Conservation (phyloP, 2,113 vertebrate species). For the Datnioides undecimradiatus region DNA sequence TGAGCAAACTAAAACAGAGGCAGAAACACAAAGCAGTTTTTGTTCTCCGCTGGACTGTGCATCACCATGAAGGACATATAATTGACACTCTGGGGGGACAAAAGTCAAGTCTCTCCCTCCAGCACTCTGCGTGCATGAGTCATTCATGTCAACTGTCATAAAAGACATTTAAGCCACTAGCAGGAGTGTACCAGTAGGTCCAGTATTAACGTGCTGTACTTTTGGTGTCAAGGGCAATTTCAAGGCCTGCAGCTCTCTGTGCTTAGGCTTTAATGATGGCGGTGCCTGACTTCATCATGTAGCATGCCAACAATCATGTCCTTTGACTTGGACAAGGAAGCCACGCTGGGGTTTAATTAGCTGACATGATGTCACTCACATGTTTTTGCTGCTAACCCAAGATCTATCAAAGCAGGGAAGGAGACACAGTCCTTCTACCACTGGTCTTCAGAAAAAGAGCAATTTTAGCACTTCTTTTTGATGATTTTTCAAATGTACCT, state of each 20-base stretch:
- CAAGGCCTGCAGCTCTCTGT: slow-evolving; percentile 54
- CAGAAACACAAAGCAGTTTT: slow-evolving; percentile 16
- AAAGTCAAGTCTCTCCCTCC: slow-evolving; percentile 30
- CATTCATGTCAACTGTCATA: slow-evolving; percentile 70
- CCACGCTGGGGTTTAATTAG: slow-evolving; percentile 10
- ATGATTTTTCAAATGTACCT: slow-evolving; percentile 19
- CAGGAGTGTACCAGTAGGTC: slow-evolving; percentile 31
- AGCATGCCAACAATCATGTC: slow-evolving; percentile 7
- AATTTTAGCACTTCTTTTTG: not conserved
- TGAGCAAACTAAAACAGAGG: slow-evolving; percentile 26
- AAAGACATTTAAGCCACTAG: slow-evolving; percentile 43
- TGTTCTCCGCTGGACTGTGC: slow-evolving; percentile 40
- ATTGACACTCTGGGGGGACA: slow-evolving; percentile 43
- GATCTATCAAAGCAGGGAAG: not conserved
- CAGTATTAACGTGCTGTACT: slow-evolving; percentile 41
- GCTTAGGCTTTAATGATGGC: slow-evolving; percentile 24
- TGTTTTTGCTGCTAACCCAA: not conserved
- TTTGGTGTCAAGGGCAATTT: slow-evolving; percentile 68
- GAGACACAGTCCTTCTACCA: not conserved
- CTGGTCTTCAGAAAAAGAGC: not conserved
- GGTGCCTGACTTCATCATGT: slow-evolving; percentile 8
- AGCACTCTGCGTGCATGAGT: slow-evolving; percentile 49
- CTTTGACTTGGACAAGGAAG: slow-evolving; percentile 19
- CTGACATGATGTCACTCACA: slow-evolving; percentile 7
- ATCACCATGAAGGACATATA: slow-evolving; percentile 43